Conservation (phyloP, 2,888 invertebrate species). For the Cinara cedri region DNA sequence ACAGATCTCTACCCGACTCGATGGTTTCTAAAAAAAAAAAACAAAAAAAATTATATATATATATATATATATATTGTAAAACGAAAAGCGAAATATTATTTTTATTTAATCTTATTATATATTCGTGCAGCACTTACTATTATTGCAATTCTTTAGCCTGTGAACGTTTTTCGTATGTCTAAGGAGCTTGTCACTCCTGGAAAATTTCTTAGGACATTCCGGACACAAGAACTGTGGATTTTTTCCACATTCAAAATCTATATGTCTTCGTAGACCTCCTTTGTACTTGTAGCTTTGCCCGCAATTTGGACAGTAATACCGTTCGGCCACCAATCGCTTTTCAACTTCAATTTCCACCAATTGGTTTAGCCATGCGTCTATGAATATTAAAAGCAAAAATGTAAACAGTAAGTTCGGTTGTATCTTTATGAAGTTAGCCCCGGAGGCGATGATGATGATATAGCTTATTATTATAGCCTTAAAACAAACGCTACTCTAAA, state of each 20-base stretch:
- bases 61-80: too few species aligned
- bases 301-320: slow-evolving; percentile 59
- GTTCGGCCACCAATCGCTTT: slow-evolving; percentile 53
- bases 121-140: too few species aligned
- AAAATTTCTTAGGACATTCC: slow-evolving; percentile 63
- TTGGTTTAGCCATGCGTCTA: slow-evolving; percentile 43
- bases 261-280: slow-evolving; percentile 62
- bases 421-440: neutral
- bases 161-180: slow-evolving; percentile 58
- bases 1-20: too few species aligned
- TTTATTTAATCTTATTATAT: too few species aligned
- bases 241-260: slow-evolving; percentile 64
- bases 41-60: too few species aligned
- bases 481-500: slow-evolving; percentile 18
- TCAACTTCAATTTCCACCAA: slow-evolving; percentile 49
- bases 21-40: too few species aligned
- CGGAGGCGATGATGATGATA: neutral
- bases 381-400: neutral
- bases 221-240: slow-evolving; percentile 65
- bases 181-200: slow-evolving; percentile 63
- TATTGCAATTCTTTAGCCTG: slow-evolving; percentile 21
- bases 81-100: too few species aligned
- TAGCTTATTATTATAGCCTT: slow-evolving; percentile 25
- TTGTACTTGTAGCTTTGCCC: slow-evolving; percentile 68
- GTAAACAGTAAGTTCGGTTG: neutral